Conservation (phyloP, 1,140 invertebrate species). For the Drosophila nigromelanica region DNA sequence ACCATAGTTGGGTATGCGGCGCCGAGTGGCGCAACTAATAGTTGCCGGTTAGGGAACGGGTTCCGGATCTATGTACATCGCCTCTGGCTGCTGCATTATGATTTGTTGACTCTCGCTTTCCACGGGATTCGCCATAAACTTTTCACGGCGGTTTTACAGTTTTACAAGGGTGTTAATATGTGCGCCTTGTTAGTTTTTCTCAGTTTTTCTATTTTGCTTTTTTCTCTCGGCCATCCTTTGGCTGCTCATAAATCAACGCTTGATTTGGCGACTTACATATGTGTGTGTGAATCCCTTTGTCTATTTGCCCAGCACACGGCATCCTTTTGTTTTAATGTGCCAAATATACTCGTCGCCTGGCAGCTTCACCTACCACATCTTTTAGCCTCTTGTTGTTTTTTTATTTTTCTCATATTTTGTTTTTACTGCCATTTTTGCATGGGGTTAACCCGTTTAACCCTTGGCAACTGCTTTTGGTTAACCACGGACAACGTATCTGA, state of each 20-base stretch:
- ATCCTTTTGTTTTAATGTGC: conserved; percentile 77
- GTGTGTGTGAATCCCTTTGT: conserved; percentile 60
- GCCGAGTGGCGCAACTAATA: conserved; percentile 73
- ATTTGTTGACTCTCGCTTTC: conserved; percentile 61
- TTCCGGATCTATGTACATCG: conserved; percentile 23
- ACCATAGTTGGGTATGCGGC: conserved; percentile 32
- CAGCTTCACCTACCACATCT: conserved; percentile 33
- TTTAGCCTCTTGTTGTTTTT: conserved; percentile 18
- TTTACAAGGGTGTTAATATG: conserved; percentile 80
- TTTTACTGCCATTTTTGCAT: conserved; percentile 50
- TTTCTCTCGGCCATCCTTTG: conserved; percentile 59
- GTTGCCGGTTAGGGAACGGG: conserved; percentile 53
- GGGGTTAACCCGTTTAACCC: conserved; percentile 78
- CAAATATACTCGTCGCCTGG: conserved; percentile 69
- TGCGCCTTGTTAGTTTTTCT: conserved; percentile 67
- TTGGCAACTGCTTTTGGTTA: conserved; percentile 71
- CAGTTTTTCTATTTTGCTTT: conserved; percentile 45
- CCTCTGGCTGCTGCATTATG: conserved; percentile 31
- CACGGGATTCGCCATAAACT: conserved; percentile 2
- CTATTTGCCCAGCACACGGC: conserved; percentile 75
- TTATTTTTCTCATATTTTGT: conserved; percentile 21
- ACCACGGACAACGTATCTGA: conserved; percentile 68
- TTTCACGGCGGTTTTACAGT: conserved; percentile 76
- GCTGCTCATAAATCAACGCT: conserved; percentile 74
- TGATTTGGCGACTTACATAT: conserved; percentile 74